Percentiles rank a stretch among this genome's conserved stretches.
Evolutionary conservation across 1,140 invertebrate species (phyloP).

Genomic region (Cepaea nemoralis): DNA sequence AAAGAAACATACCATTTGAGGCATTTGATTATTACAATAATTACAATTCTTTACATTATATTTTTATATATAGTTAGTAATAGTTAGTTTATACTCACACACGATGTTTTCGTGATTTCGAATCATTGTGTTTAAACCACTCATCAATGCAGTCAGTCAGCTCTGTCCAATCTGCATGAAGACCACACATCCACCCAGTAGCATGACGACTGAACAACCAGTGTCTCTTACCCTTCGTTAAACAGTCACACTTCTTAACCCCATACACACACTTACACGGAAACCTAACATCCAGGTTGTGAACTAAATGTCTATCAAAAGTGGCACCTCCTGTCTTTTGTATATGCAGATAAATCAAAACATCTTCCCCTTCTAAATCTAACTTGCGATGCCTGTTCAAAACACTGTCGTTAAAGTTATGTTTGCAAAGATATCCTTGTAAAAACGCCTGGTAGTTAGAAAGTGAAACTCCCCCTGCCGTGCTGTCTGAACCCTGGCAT

Average conservation of each 20-base stretch:
- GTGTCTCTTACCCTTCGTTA: conserved; percentile 58
- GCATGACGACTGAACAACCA: conserved; percentile 99
- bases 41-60: too few species aligned
- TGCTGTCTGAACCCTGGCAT: background rate
- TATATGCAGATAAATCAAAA: conserved; percentile 98
- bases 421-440: background rate
- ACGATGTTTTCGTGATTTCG: background rate
- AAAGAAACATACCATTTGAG: too few species aligned
- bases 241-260: conserved; percentile 66
- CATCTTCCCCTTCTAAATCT: conserved; percentile 76
- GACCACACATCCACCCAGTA: conserved; percentile 97
- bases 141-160: conserved; percentile 79
- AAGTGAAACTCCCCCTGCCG: background rate
- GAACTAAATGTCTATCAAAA: conserved; percentile 93
- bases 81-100: conserved; percentile 2
- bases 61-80: too few species aligned
- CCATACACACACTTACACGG: conserved; percentile 61
- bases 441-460: background rate
- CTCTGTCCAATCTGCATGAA: conserved; percentile 98
- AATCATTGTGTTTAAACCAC: conserved; percentile 60
- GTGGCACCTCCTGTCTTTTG: conserved; percentile 94
- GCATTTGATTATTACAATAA: too few species aligned
- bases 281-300: conserved; percentile 86
- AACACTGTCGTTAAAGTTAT: background rate
- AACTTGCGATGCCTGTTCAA: background rate